Percentiles rank a stretch among this genome's conserved stretches.
Conservation (phyloP, 2,113 vertebrate species). For the Ginglymostoma cirratum region DNA sequence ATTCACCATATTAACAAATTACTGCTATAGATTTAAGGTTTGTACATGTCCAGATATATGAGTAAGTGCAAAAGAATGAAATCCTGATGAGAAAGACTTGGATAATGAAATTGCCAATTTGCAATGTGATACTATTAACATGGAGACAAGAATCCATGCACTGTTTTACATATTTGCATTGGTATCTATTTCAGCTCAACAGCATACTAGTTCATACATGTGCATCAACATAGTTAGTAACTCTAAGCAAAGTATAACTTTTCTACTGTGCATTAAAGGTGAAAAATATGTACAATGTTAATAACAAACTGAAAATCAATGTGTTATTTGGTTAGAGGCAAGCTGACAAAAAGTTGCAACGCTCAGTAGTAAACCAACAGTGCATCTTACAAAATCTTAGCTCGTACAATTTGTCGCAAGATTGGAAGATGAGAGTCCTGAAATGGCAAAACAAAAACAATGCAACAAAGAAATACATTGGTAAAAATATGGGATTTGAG, state of each 20-base stretch:
- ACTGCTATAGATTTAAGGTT: background rate
- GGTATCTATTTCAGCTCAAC: slow-evolving; percentile 29
- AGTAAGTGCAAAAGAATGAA: background rate
- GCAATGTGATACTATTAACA: background rate
- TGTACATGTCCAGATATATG: background rate
- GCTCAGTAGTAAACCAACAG: slow-evolving; percentile 61
- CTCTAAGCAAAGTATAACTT: slow-evolving; percentile 40
- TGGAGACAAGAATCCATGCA: background rate
- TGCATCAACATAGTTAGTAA: slow-evolving; percentile 57
- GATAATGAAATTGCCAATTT: slow-evolving; percentile 26
- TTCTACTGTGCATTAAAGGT: slow-evolving; percentile 43
- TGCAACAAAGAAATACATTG: slow-evolving; percentile 31
- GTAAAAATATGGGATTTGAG: slow-evolving; percentile 1
- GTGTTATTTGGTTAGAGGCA: slow-evolving; percentile 51
- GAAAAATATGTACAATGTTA: slow-evolving; percentile 48
- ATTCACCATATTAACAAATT: background rate
- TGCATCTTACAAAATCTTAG: slow-evolving; percentile 74
- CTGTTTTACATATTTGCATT: slow-evolving; percentile 15
- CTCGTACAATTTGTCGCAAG: slow-evolving; percentile 90
- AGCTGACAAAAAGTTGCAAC: slow-evolving; percentile 59
- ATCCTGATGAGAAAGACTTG: background rate
- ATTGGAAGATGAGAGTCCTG: slow-evolving; percentile 77
- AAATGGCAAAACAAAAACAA: slow-evolving; percentile 57
- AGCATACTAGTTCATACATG: slow-evolving; percentile 54
- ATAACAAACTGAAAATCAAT: slow-evolving; percentile 52